Percentiles rank a stretch among this genome's conserved stretches.
Conservation (phyloP, 2,113 vertebrate genomes). For the Glareola pratincola region DNA sequence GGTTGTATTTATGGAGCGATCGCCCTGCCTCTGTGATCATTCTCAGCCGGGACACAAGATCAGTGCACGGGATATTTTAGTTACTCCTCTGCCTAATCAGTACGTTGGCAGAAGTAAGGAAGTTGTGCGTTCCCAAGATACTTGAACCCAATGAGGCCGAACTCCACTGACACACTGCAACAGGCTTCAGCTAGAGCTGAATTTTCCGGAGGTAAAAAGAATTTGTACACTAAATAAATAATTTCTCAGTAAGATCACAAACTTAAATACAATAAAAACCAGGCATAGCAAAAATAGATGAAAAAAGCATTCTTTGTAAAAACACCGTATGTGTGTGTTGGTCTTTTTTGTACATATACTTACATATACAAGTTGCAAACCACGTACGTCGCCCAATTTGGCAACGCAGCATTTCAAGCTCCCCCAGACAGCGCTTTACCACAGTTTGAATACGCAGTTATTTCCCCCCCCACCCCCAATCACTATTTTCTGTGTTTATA, state of each 20-base stretch:
- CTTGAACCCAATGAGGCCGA: not conserved
- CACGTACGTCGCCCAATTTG: accelerated
- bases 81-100: not conserved
- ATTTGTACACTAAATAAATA: conserved; percentile 22
- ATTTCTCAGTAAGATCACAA: not conserved
- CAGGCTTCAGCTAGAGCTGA: not conserved
- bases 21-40: not conserved
- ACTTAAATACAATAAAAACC: conserved; percentile 48
- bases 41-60: not conserved
- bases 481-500: not conserved
- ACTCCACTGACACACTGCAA: not conserved
- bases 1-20: accelerated
- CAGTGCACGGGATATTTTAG: not conserved
- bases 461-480: not conserved
- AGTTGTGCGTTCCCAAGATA: not conserved
- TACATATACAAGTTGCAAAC: not conserved
- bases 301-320: not conserved
- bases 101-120: not conserved
- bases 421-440: not conserved
- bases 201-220: not conserved
- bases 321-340: not conserved
- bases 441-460: not conserved
- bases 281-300: conserved; percentile 38
- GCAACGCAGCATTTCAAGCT: not conserved
- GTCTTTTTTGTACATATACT: not conserved